Evolutionary conservation across 2,888 invertebrate genomes (phyloP), one percentile per base, ranked within the genome.

Genomic region (Liopterus haemorrhoidalis): DNA sequence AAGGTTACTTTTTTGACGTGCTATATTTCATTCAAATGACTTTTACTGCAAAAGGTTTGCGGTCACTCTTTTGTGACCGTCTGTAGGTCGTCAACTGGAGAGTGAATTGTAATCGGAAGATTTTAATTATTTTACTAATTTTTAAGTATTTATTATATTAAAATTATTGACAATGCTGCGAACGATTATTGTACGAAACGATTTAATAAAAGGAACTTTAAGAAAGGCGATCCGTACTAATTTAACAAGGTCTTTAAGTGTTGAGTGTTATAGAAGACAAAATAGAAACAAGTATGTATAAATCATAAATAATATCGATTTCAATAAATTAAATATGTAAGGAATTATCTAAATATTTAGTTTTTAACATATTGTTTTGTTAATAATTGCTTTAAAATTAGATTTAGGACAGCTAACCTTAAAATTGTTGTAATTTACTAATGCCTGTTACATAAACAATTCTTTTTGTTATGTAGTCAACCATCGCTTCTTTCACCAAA

Each of bases 131-230:
- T 14, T 33, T 28, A 25, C 28, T 31, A 25, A 22, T 37, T 25
- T 35, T 27, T 32, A 35, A 35, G 39, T 43, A 31, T 20, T 33
- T n/a, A n/a, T n/a, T n/a, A n/a, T n/a, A n/a, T n/a, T n/a, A n/a
- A n/a, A 22, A 18, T 19, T 41, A 25, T 44, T 31, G 15, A 72
- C 72, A 67, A 85, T 86, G 85, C 74, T 86, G 70, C 80, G 85
- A 73, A 80, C 82, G 68, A 77, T 82, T 60, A 70, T 77, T 62
- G 69, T 78, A 67, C 80, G 82, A 72, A 81, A 79, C 67, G 79
- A 81, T 66, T 67, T 79, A 58, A 65, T 82, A 58, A 79, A 78
- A 60, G 73, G 75, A 62, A 70, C 76, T 59, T 65, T 82, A 36
- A 75, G 75, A 66, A 78, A 75, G 70, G 70, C 73, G 57, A 63